phyloP scores from a whole-genome alignment of 37 sponge, comb jelly and placozoan species.

The Agelas oroides region DNA sequence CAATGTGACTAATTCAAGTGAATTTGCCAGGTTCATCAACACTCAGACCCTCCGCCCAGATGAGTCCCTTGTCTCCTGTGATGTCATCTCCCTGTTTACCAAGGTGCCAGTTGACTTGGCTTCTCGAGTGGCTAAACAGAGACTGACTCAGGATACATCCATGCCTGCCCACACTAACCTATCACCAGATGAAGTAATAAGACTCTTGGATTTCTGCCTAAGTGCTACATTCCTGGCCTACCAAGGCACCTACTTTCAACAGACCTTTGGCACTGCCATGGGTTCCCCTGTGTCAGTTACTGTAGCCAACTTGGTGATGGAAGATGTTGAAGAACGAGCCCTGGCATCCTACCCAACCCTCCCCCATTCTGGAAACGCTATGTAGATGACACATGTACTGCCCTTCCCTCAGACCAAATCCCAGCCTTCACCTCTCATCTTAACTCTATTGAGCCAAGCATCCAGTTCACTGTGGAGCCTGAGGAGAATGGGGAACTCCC shows the following conservation, averaged over 20 bases:
- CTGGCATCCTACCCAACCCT: not conserved
- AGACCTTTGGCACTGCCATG: conserved; percentile 14
- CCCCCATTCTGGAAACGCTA: conserved; percentile 12
- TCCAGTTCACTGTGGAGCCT: not conserved
- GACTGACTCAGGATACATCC: not conserved
- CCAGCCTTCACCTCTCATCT: not conserved
- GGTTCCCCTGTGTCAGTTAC: conserved; percentile 19
- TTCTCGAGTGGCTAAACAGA: not conserved
- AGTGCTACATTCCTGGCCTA: not conserved
- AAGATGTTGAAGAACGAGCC: conserved; percentile 18
- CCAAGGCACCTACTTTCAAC: not conserved
- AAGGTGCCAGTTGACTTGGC: not conserved
- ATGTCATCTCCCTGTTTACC: too few species aligned
- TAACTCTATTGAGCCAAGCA: not conserved
- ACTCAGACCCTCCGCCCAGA: not conserved
- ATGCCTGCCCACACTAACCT: not conserved
- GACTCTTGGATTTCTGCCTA: too few species aligned
- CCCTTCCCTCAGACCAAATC: not conserved
- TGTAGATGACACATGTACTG: not conserved
- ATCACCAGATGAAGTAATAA: too few species aligned
- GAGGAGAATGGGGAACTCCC: not conserved
- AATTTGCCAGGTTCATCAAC: not conserved
- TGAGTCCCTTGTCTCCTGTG: not conserved
- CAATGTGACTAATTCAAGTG: not conserved
- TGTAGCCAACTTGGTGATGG: conserved; percentile 8